Evolutionary conservation across 2,888 invertebrate genomes (phyloP), one percentile per base, ranked within the genome.

Genomic region (Drosophila suboccidentalis): DNA sequence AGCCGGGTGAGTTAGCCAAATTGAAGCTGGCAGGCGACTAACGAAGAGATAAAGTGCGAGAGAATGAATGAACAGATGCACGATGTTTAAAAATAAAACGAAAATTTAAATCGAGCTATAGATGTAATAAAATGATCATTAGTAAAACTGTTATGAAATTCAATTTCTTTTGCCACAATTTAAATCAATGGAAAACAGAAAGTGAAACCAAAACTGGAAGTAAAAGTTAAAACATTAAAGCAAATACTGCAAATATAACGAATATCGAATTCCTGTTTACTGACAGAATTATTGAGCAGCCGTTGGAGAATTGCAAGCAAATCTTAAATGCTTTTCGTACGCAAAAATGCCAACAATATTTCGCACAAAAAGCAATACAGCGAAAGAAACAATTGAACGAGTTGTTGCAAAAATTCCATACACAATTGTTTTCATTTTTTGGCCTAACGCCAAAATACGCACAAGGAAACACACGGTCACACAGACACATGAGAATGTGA

Each of bases 1-100:
- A 60, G 57, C 44, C 46, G 59, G 71, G 13, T 32, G 36, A 61
- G 47, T 58, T 69, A 17, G 54, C 72, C 71, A 78, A 78, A 67
- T 71, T 75, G 76, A 71, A 51, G 61, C 57, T 61, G 53, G 47
- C 60, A 60, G 59, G 17, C 32, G 55, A 55, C 38, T 62, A 65
- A 75, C 64, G 57, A 65, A 63, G 54, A 65, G 26, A 63, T 50
- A 58, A 44, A 46, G 9, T 13, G 41, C 19, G 9, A 15, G 9
- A 19, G 15, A 41, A 53, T 5, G n/a, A 36, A n/a, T 19, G 43
- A 53, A 49, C 43, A 49, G 4, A 17, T 15, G 15, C 51, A 36
- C 6, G 32, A 11, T 44, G 10, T 22, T 46, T 49, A 17, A 6
- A 44, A 34, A n/a, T 6, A 34, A 44, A 46, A 22, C n/a, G 9